These are phyloP conservation scores for Myripristis murdjan DNA, from an alignment of 2,797 vertebrate species.

Conservation along the genomic window DNA sequence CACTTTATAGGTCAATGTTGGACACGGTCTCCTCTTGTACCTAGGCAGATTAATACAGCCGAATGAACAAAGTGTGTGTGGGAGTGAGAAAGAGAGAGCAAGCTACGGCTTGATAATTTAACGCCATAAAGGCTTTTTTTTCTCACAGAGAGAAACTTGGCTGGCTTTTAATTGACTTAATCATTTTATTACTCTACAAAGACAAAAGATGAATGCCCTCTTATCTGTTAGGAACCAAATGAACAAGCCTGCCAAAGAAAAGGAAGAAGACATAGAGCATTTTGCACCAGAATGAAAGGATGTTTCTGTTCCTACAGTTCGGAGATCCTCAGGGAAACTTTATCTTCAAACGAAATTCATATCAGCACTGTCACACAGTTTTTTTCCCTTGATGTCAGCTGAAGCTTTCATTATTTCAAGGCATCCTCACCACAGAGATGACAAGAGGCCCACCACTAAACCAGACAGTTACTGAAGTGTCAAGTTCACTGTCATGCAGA, in stretches of 20 bases:
- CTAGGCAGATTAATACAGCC: slow-evolving; percentile 14
- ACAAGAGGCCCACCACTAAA: slow-evolving; percentile 24
- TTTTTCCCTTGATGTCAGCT: slow-evolving; percentile 60
- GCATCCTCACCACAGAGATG: slow-evolving; percentile 33
- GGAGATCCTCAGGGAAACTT: slow-evolving; percentile 63
- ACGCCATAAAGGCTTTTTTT: slow-evolving; percentile 57
- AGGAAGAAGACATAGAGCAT: slow-evolving; percentile 35
- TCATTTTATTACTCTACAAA: slow-evolving; percentile 76
- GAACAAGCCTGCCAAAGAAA: slow-evolving; percentile 57
- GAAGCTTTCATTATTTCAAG: slow-evolving; percentile 66
- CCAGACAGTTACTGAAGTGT: slow-evolving; percentile 4
- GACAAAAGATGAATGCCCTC: slow-evolving; percentile 76
- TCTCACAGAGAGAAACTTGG: slow-evolving; percentile 56
- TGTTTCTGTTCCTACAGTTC: slow-evolving; percentile 51
- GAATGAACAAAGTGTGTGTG: slow-evolving; percentile 29
- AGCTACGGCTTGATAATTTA: slow-evolving; percentile 57
- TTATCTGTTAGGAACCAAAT: slow-evolving; percentile 76
- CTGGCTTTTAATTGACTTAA: slow-evolving; percentile 78
- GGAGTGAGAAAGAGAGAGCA: slow-evolving; percentile 21
- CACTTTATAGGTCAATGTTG: slow-evolving; percentile 34
- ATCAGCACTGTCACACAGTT: slow-evolving; percentile 47
- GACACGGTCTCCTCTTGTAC: slow-evolving; percentile 19
- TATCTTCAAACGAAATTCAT: slow-evolving; percentile 70
- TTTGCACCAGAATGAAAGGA: slow-evolving; percentile 54
- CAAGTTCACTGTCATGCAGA: slow-evolving; percentile 1